Percentiles rank a stretch among this genome's conserved stretches.
Conservation (phyloP, 2,797 vertebrate genomes). For the Ctenopoma multispine region DNA sequence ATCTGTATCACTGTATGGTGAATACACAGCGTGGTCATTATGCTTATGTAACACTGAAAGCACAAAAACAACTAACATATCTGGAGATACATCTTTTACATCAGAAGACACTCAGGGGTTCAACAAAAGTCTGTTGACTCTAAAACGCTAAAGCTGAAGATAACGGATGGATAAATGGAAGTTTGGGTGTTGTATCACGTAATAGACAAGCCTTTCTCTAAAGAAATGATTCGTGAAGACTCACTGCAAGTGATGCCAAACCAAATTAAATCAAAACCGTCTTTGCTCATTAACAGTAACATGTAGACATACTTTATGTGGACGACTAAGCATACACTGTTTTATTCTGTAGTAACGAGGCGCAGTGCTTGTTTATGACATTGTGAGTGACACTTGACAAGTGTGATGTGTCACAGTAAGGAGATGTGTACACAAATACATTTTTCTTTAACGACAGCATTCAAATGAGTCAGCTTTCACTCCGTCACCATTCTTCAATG, state of each 20-base stretch:
- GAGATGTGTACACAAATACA: slow-evolving; percentile 14
- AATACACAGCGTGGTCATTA: neutral
- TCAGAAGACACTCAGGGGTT: no score
- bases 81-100: no score
- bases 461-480: slow-evolving; percentile 3
- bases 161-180: no score
- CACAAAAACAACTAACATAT: no score
- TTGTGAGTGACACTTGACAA: slow-evolving; percentile 1
- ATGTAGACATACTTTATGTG: neutral
- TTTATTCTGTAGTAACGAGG: slow-evolving; percentile 22
- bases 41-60: neutral
- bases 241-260: slow-evolving; percentile 10
- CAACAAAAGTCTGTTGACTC: no score
- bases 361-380: slow-evolving; percentile 29
- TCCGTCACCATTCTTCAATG: neutral
- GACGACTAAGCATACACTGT: neutral
- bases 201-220: neutral
- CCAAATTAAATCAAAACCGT: slow-evolving; percentile 2
- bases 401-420: slow-evolving; percentile 20
- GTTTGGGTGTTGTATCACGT: no score
- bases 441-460: slow-evolving; percentile 9
- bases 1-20: neutral
- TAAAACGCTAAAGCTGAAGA: no score
- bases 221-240: no score
- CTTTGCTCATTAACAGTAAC: slow-evolving; percentile 2